These are phyloP conservation scores for Gadus macrocephalus DNA, from an alignment of 2,113 vertebrate genomes.

Conservation along the genomic window DNA sequence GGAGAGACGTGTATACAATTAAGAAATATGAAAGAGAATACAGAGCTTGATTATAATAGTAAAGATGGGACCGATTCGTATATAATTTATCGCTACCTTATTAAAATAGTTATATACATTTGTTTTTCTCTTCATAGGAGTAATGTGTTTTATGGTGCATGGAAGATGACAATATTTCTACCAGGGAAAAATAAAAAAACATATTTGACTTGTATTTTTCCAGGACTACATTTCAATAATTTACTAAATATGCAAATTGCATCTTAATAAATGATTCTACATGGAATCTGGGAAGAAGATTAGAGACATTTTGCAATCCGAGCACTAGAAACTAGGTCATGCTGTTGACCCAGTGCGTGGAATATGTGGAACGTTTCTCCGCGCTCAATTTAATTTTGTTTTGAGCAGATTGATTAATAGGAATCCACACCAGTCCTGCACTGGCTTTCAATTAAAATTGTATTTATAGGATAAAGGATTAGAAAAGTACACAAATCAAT, in stretches of 20 bases:
- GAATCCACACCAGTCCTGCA: conserved; percentile 47
- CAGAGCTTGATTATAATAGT: too few relatives aligned
- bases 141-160: too few relatives aligned
- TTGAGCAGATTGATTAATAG: conserved; percentile 38
- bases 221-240: too few relatives aligned
- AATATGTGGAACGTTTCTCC: conserved; percentile 35
- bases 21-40: too few relatives aligned
- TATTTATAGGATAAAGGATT: conserved; percentile 44
- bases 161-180: too few relatives aligned
- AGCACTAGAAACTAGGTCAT: conserved; percentile 22
- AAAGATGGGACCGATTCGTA: too few relatives aligned
- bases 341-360: conserved; percentile 27
- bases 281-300: background rate
- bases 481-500: conserved; percentile 38
- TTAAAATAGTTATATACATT: too few relatives aligned
- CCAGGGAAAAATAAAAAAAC: too few relatives aligned
- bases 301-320: conserved; percentile 2
- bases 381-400: conserved; percentile 41
- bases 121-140: too few relatives aligned
- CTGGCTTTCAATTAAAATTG: conserved; percentile 56
- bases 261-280: conserved; percentile 13
- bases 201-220: too few relatives aligned
- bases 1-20: too few relatives aligned
- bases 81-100: too few relatives aligned
- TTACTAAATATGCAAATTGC: background rate